A percentile compares a stretch with the other conserved stretches of the same genome.
Conservation (phyloP, 2,888 invertebrate species). For the Plagiodera versicolora region DNA sequence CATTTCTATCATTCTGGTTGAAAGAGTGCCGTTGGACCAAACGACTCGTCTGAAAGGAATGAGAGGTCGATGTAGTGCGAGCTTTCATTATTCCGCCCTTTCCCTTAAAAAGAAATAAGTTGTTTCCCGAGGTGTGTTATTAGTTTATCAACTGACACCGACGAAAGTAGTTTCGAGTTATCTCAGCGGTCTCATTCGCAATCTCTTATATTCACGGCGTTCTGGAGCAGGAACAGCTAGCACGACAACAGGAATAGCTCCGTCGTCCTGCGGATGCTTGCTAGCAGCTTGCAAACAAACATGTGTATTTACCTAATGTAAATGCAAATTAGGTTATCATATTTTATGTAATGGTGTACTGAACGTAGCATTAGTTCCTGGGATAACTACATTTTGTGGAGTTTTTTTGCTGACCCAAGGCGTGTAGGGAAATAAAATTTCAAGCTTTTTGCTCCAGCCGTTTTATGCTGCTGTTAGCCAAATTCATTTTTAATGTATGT, state of each 20-base stretch:
- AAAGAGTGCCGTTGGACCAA: too few species aligned
- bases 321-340: conserved; percentile 31
- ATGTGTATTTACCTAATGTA: conserved; percentile 27
- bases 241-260: not conserved
- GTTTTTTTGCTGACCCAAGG: conserved; percentile 12
- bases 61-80: not conserved
- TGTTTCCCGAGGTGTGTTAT: conserved; percentile 49
- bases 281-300: conserved; percentile 21
- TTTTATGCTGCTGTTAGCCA: not conserved
- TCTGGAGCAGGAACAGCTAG: too few species aligned
- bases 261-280: too few species aligned
- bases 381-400: conserved; percentile 16
- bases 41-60: too few species aligned
- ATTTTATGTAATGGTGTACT: conserved; percentile 15
- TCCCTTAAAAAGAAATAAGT: conserved; percentile 25
- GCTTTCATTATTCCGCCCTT: conserved; percentile 15
- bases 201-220: conserved; percentile 43
- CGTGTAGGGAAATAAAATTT: conserved; percentile 10
- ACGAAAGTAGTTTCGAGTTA: conserved; percentile 48
- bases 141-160: conserved; percentile 52
- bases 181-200: conserved; percentile 49
- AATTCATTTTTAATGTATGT: not conserved
- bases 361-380: conserved; percentile 6
- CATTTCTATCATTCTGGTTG: too few species aligned
- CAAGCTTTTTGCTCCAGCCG: not conserved